Percentiles rank a stretch among this genome's conserved stretches.
Conservation (phyloP, 2,888 invertebrate species). For the Drosophila nigricruria region DNA sequence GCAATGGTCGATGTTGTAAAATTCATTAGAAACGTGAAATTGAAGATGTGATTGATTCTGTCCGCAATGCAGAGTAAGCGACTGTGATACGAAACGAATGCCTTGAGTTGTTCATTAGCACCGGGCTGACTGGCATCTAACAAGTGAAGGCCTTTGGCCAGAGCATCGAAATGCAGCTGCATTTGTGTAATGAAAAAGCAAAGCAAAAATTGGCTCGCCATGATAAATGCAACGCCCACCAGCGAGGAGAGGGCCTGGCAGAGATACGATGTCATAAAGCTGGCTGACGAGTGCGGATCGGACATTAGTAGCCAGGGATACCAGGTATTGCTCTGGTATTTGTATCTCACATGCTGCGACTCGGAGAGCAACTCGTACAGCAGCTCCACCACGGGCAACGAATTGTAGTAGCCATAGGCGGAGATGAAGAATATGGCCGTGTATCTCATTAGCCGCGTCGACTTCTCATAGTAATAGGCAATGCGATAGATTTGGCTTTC, state of each 20-base stretch:
- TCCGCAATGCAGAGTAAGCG: conserved; percentile 58
- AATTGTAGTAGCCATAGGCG: conserved; percentile 68
- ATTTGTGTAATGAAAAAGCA: conserved; percentile 76
- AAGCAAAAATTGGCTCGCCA: conserved; percentile 71
- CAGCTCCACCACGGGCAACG: conserved; percentile 64
- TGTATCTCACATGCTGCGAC: conserved; percentile 49
- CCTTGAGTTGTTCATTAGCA: conserved; percentile 63
- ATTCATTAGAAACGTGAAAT: conserved; percentile 73
- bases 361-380: conserved; percentile 57
- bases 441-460: conserved; percentile 61
- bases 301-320: conserved; percentile 77
- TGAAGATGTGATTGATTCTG: conserved; percentile 73
- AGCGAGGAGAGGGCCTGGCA: conserved; percentile 68
- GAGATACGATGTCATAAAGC: conserved; percentile 56
- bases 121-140: conserved; percentile 53
- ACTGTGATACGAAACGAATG: conserved; percentile 70
- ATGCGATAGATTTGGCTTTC: conserved; percentile 44
- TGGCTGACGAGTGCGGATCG: conserved; percentile 33
- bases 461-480: conserved; percentile 53
- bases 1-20: conserved; percentile 76
- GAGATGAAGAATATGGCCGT: conserved; percentile 61
- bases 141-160: conserved; percentile 55
- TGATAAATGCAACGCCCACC: conserved; percentile 63
- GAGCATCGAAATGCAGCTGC: conserved; percentile 75
- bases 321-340: conserved; percentile 81